Percentiles rank a stretch among this genome's conserved stretches.
phyloP scores from a whole-genome alignment of 1,140 invertebrate genomes.

The Batillaria attramentaria region DNA sequence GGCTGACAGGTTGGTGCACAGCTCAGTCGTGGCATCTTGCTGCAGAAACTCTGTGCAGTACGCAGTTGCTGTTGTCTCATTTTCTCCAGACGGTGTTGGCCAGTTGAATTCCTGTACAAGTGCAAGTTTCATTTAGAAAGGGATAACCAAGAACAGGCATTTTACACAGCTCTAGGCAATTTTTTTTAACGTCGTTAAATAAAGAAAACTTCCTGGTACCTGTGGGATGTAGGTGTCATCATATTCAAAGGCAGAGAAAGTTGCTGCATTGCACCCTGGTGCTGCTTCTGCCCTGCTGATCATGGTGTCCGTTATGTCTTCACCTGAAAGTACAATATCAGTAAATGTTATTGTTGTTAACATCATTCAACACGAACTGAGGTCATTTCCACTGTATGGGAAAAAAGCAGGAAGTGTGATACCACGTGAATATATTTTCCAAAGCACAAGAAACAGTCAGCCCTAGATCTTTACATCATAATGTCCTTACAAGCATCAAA shows the following conservation, averaged over 20 bases:
- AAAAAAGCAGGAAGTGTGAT: too few relatives aligned
- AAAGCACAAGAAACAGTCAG: too few relatives aligned
- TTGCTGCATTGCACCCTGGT: conserved; percentile 19
- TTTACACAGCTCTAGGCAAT: conserved; percentile 14
- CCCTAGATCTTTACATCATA: too few relatives aligned
- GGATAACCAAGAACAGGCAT: background rate
- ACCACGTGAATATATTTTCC: too few relatives aligned
- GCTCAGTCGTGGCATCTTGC: conserved; percentile 11
- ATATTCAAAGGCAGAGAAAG: conserved; percentile 33
- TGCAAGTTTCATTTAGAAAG: background rate
- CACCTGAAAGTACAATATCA: too few relatives aligned
- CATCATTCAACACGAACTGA: too few relatives aligned
- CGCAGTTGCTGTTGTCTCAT: conserved; percentile 38
- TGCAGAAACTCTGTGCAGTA: conserved; percentile 36
- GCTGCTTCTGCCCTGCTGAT: conserved; percentile 16
- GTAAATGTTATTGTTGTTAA: too few relatives aligned
- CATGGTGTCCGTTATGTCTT: conserved; percentile 42
- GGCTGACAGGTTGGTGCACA: conserved; percentile 39
- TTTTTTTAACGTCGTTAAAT: too few relatives aligned
- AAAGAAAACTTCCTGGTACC: background rate
- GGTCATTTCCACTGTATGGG: too few relatives aligned
- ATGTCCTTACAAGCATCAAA: too few relatives aligned
- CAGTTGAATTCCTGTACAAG: conserved; percentile 40
- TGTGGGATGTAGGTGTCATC: conserved; percentile 36
- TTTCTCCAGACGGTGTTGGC: conserved; percentile 49